Evolutionary conservation across 2,797 vertebrate genomes (phyloP).

Genomic region (Novumbra hubbsi): DNA sequence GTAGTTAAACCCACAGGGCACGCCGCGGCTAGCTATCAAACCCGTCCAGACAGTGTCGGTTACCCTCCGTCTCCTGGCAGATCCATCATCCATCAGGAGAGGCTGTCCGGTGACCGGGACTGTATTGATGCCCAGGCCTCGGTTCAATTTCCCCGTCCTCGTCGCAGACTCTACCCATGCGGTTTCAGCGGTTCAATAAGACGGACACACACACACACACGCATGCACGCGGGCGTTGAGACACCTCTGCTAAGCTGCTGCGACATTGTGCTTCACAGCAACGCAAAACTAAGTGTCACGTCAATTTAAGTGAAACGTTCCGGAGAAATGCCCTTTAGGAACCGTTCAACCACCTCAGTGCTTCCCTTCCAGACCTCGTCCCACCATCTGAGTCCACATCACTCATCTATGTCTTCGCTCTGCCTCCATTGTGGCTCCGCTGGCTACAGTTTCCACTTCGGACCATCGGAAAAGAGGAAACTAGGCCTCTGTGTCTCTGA

Average conservation of each 20-base stretch:
- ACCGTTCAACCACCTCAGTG: conserved; percentile 19
- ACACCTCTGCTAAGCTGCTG: conserved; percentile 30
- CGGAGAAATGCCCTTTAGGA: conserved; percentile 31
- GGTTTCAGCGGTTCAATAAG: neutral
- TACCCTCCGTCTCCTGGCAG: too few species aligned
- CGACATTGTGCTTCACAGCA: conserved; percentile 42
- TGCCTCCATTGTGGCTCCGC: conserved; percentile 27
- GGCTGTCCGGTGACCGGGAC: too few species aligned
- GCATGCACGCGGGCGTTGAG: neutral
- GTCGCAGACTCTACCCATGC: neutral
- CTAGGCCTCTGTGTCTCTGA: conserved; percentile 58
- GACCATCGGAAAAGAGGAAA: conserved; percentile 43
- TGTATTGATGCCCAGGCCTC: too few species aligned
- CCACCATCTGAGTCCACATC: conserved; percentile 56
- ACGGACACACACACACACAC: neutral
- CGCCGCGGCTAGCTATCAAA: too few species aligned
- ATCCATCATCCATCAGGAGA: too few species aligned
- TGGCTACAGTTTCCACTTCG: conserved; percentile 31
- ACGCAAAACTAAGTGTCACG: conserved; percentile 33
- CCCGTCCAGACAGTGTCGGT: too few species aligned
- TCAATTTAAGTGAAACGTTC: conserved; percentile 27
- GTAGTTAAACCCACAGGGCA: too few species aligned
- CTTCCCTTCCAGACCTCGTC: conserved; percentile 12
- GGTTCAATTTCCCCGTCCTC: too few species aligned
- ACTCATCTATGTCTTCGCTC: conserved; percentile 47